phyloP scores from a whole-genome alignment of 1,140 invertebrate genomes.

The Harlomillsia oculata region DNA sequence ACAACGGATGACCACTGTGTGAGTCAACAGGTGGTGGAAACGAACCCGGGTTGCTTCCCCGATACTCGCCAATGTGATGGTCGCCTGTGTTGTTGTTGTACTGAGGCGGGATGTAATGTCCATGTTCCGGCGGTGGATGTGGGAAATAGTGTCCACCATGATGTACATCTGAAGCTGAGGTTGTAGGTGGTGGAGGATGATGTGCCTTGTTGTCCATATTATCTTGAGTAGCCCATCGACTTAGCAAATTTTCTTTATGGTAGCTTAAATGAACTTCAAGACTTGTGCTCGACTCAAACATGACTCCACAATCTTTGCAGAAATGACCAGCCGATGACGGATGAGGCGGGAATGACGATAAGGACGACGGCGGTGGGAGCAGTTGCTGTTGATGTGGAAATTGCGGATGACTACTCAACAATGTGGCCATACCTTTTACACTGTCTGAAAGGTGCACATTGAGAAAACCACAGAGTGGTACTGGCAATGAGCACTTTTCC shows the following conservation, averaged over 20 bases:
- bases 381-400: slow-evolving; percentile 10
- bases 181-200: neutral
- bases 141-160: slow-evolving; percentile 12
- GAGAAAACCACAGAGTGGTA: neutral
- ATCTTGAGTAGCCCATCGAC: slow-evolving; percentile 59
- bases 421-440: slow-evolving; percentile 8
- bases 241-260: slow-evolving; percentile 59
- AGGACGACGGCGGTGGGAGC: slow-evolving; percentile 6
- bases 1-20: slow-evolving; percentile 8
- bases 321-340: slow-evolving; percentile 29
- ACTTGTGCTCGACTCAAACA: slow-evolving; percentile 60
- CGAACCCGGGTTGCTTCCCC: neutral
- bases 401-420: slow-evolving; percentile 9
- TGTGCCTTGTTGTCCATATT: slow-evolving; percentile 9
- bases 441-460: slow-evolving; percentile 1
- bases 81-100: slow-evolving; percentile 23
- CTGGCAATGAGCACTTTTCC: slow-evolving; percentile 7
- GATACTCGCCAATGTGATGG: slow-evolving; percentile 10
- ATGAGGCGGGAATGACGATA: slow-evolving; percentile 11
- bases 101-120: slow-evolving; percentile 7
- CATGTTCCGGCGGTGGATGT: neutral
- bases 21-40: slow-evolving; percentile 24
- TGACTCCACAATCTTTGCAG: slow-evolving; percentile 63
- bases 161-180: neutral
- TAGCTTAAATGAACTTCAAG: slow-evolving; percentile 67